Base-by-base conservation (phyloP, 2,797 vertebrate genomes). In the Nannoperca obscura region DNA sequence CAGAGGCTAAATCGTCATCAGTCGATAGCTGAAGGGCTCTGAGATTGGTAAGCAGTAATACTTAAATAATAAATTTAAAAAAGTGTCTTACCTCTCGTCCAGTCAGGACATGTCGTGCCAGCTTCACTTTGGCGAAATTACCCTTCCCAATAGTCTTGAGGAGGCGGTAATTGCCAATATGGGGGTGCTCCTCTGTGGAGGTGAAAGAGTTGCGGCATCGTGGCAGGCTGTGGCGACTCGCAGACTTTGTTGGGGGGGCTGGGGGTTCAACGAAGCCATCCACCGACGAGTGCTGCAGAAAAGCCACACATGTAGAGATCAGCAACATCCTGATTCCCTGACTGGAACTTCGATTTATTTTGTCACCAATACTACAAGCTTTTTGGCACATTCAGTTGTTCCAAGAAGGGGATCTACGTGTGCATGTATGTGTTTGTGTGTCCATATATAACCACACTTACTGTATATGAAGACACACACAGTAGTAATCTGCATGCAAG, bases 71-170 rank as follows among this genome's bases (percentile, higher is more conserved):
- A 75, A 52, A 20, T 12, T 40, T 0, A 20, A 49, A 81, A 71
- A 79, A 13, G 19, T 14, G 20, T 74, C 96, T 95, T 91, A 98
- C 97, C 97, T 99, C 97, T 95, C 97, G 95, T 76, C 97, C 97
- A 15, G 97, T 99, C 57, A 98, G 95, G 68, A 98, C 96, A 66
- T 99, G 97, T 73, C 97, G 95, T 20, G 97, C 97, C 92, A 99
- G 90, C 80, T 98, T 99, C 78, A 98, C 97, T 92, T 99, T 99
- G 91, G 97, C 97, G 76, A 99, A 98, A 90, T 98, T 99, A 79
- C 97, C 97, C 91, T 98, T 99, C 83, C 97, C 97, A 87, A 98
- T 98, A 77, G 97, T 99, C 92, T 99, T 99, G 66, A 98, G 96
- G 80, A 99, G 95, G 71, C 97, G 97, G 53, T 99, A 99, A 88